These are phyloP conservation scores for Epistrophe eligans DNA, from an alignment of 2,888 invertebrate genomes.

Conservation along the genomic window DNA sequence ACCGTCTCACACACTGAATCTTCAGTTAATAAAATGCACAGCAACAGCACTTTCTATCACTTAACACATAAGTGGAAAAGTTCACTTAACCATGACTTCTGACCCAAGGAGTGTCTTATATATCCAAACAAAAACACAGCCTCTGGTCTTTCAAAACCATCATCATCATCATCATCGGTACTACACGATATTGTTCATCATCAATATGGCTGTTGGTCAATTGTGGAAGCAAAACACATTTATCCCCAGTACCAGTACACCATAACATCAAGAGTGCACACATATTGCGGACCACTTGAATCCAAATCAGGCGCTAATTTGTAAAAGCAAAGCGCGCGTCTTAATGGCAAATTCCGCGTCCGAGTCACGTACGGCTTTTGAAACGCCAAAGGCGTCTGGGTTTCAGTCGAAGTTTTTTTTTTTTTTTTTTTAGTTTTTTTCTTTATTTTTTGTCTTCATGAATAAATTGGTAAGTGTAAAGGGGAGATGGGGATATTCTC, in stretches of 20 bases:
- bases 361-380: slow-evolving; percentile 65
- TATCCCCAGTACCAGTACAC: not conserved
- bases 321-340: slow-evolving; percentile 61
- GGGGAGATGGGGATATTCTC: not conserved
- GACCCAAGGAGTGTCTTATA: slow-evolving; percentile 46
- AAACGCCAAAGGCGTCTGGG: slow-evolving; percentile 41
- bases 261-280: slow-evolving; percentile 19
- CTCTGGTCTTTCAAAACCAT: slow-evolving; percentile 4
- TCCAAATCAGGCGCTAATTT: slow-evolving; percentile 74
- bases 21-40: slow-evolving; percentile 15
- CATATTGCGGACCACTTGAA: slow-evolving; percentile 59
- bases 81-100: slow-evolving; percentile 65
- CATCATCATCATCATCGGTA: not conserved
- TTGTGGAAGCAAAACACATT: slow-evolving; percentile 50
- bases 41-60: slow-evolving; percentile 63
- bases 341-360: slow-evolving; percentile 66
- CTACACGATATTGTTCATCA: slow-evolving; percentile 20
- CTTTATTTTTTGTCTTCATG: slow-evolving; percentile 12
- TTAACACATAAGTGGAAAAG: slow-evolving; percentile 53
- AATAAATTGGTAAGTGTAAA: not conserved
- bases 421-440: slow-evolving; percentile 6
- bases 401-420: slow-evolving; percentile 8
- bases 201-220: slow-evolving; percentile 34
- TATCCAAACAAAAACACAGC: slow-evolving; percentile 28
- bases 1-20: not conserved